Evolutionary conservation across 2,113 vertebrate genomes (phyloP).

Genomic region (Xiphias gladius): DNA sequence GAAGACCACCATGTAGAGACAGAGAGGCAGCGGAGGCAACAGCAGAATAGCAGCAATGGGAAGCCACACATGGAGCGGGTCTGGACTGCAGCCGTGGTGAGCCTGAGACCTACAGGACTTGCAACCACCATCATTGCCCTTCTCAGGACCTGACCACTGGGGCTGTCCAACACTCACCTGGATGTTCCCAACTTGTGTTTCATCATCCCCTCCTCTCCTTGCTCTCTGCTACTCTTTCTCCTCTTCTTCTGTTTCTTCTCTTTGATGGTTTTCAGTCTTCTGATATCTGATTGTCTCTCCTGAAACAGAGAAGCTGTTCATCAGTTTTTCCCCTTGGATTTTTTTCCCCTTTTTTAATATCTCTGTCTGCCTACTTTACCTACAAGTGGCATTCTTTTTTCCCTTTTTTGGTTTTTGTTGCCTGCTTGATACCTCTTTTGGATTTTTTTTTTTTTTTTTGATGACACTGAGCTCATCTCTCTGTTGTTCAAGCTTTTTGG

Average conservation of each 20-base stretch:
- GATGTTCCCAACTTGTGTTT: constrained; percentile 75
- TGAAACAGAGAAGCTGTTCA: constrained; percentile 59
- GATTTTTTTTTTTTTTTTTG: constrained; percentile 67
- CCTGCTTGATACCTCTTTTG: constrained; percentile 66
- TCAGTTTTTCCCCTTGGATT: constrained; percentile 50
- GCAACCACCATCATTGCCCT: constrained; percentile 68
- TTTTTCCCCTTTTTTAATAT: constrained; percentile 36
- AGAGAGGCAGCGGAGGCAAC: constrained; percentile 82
- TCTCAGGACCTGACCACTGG: constrained; percentile 80
- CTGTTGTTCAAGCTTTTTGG: constrained; percentile 64
- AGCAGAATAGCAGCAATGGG: constrained; percentile 89
- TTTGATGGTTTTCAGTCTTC: constrained; percentile 62
- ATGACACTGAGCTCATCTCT: constrained; percentile 58
- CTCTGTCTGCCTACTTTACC: constrained; percentile 47
- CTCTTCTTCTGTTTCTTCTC: constrained; percentile 67
- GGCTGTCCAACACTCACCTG: constrained; percentile 79
- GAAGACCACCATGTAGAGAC: constrained; percentile 95
- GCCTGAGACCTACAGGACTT: constrained; percentile 76
- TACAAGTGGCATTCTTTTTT: constrained; percentile 41
- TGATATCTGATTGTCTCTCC: constrained; percentile 47
- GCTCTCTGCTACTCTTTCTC: constrained; percentile 62
- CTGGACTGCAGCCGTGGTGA: constrained; percentile 95
- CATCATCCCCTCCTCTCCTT: constrained; percentile 53
- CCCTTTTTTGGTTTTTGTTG: constrained; percentile 36
- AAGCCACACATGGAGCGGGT: constrained; percentile 91